Base-by-base conservation (phyloP, 1,140 invertebrate genomes). In the Scaptomyza graminum region DNA sequence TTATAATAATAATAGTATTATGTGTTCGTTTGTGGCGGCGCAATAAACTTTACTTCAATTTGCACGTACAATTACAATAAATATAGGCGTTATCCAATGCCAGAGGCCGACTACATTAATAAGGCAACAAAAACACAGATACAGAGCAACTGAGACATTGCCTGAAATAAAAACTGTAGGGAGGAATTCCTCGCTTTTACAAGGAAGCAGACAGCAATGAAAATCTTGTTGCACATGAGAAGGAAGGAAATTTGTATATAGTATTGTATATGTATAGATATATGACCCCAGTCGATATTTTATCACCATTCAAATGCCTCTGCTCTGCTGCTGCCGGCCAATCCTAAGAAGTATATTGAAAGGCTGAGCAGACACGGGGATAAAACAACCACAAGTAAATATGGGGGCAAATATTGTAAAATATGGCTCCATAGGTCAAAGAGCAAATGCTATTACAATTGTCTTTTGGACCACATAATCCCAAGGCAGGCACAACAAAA, bases 51-150 rank as follows among this genome's bases (percentile, higher is more conserved):
- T 51, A 59, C 34, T 66, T 28, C 79, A 75, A 83, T 79, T 83
- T 68, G 79, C 80, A 85, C 68, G 69, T 72, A 87, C 63, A 78
- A 72, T 75, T 82, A 72, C 59, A 66, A 82, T 85, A 78, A 87
- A 85, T 87, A 72, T 66, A 68, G 71, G 69, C 63, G 34, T n/a
- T n/a, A 54, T 15, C 16, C 70, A 44, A 31, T 44, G 59, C 61
- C 67, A 46, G 44, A 43, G 47, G 47, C 81, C 82, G 81, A 82
- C 59, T 68, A 87, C 74, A 82, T 87, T 82, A 85, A 85, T 72
- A 75, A 44, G 39, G 16, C 25, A 37, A 65, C 37, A 34, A 41
- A 9, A 22, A 22, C 4, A 1, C 18, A 8, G 34, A 37, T 12
- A 11, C 8, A 43, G 5, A 37, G n/a, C 46, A 25, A 11, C 8